phyloP scores from a whole-genome alignment of 1,140 invertebrate species.

The Eupristina koningsbergeri region DNA sequence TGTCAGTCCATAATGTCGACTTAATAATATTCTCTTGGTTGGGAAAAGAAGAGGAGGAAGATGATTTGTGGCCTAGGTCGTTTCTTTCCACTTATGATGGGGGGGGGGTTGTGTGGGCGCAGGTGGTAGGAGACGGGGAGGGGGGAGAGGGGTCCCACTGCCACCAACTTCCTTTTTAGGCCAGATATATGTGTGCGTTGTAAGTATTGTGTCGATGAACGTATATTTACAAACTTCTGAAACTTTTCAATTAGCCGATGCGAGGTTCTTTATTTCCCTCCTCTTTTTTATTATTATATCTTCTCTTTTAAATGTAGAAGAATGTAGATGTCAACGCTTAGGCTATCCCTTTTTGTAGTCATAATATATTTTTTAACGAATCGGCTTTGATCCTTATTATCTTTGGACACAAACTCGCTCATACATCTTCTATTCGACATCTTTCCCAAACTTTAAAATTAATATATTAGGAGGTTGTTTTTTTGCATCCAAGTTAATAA shows the following conservation, averaged over 20 bases:
- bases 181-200: not conserved
- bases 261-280: not conserved
- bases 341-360: not conserved
- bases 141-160: not conserved
- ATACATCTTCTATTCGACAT: too few species aligned
- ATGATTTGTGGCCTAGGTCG: conserved; percentile 54
- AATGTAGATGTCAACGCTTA: conserved; percentile 3
- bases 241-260: conserved; percentile 36
- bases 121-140: too few species aligned
- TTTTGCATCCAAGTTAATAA: too few species aligned
- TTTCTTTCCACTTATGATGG: not conserved
- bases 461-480: too few species aligned
- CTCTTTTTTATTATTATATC: not conserved
- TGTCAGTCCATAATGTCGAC: conserved; percentile 56
- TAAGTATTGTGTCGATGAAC: not conserved
- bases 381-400: too few species aligned
- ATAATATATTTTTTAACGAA: not conserved
- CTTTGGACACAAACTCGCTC: too few species aligned
- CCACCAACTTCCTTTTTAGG: conserved; percentile 2
- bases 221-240: not conserved
- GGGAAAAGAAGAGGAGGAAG: conserved; percentile 35
- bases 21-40: conserved; percentile 52
- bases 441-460: too few species aligned
- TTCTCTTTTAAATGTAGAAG: not conserved
- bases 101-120: too few species aligned